Evolutionary conservation across 2,797 vertebrate species (phyloP), one percentile per base, ranked within the genome.

Genomic region (Trematomus bernacchii): DNA sequence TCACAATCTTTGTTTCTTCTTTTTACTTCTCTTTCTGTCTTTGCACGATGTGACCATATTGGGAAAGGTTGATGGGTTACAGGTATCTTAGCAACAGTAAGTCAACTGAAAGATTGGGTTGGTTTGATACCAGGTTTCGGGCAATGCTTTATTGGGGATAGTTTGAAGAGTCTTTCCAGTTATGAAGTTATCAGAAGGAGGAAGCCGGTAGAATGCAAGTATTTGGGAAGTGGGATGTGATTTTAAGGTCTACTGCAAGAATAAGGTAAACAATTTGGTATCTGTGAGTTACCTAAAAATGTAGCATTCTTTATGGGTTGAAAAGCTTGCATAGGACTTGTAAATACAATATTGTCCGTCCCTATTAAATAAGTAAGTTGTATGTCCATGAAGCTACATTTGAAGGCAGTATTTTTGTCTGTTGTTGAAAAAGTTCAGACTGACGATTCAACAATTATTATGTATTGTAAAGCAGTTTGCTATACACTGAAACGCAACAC

Each of bases 61-160:
- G 71, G n/a, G n/a, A 79, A 62, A 66, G 61, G n/a, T 62, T 18
- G 64, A 66, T 77, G 70, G 51, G 58, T 67, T 69, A 66, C 27
- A 54, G 11, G 65, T 80, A 66, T 62, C 78, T 67, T 79, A 81
- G 85, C 86, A 85, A 87, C 80, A 63, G 57, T 44, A 58, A 64
- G 18, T 65, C 77, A 66, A 71, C 70, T 51, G 50, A 65, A 66
- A 76, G 27, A 83, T 42, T 58, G 3, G 13, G 2, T 60, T 18
- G 11, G 14, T 51, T 80, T 71, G 14, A 42, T 57, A 54, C 50
- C 61, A 43, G 21, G 6, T 42, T 53, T 16, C n/a, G n/a, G 2
- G 40, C 10, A 15, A 64, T 55, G 8, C 13, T 37, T 37, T 37
- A 27, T 7, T 6, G 1, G 8, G 14, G 11, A 73, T n/a, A 33